Evolutionary conservation across 2,888 invertebrate species (phyloP).

Genomic region (Tetranychus piercei): DNA sequence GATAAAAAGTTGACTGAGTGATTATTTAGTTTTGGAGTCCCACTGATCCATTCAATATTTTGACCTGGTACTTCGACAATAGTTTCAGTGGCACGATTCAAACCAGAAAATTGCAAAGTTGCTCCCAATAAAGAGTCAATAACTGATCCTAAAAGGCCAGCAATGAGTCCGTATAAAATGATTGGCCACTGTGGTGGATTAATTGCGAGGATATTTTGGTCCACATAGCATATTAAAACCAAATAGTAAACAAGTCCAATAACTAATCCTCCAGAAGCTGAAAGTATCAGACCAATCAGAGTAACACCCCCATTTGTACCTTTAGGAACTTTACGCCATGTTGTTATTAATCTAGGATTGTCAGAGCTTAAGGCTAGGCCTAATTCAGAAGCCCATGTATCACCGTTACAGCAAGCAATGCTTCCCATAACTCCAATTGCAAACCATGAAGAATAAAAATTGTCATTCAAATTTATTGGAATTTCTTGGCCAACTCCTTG

Average conservation of each 20-base stretch:
- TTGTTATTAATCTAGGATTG: conserved; percentile 56
- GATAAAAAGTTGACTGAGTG: conserved; percentile 71
- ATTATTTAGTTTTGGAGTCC: conserved; percentile 56
- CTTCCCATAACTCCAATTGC: conserved; percentile 55
- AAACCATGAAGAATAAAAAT: conserved; percentile 56
- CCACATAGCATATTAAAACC: conserved; percentile 34
- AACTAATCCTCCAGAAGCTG: conserved; percentile 47
- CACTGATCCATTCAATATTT: conserved; percentile 54
- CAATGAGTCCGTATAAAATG: conserved; percentile 48
- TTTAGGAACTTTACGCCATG: conserved; percentile 50
- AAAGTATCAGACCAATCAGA: conserved; percentile 38
- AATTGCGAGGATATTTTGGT: conserved; percentile 25
- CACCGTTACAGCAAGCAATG: conserved; percentile 62
- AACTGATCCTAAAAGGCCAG: conserved; percentile 58
- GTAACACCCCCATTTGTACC: conserved; percentile 78
- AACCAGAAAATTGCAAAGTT: conserved; percentile 61
- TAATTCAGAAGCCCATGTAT: conserved; percentile 77
- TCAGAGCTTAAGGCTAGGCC: conserved; percentile 51
- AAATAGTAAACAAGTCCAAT: conserved; percentile 56
- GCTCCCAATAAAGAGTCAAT: conserved; percentile 69
- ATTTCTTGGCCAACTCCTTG: conserved; percentile 52
- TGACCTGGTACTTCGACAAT: conserved; percentile 52
- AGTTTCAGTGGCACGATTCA: conserved; percentile 43
- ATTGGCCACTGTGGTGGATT: conserved; percentile 51
- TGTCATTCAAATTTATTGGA: conserved; percentile 53